A percentile compares a stretch with the other conserved stretches of the same genome.
Evolutionary conservation across 2,113 vertebrate species (phyloP).

Genomic region (Vulpes vulpes): DNA sequence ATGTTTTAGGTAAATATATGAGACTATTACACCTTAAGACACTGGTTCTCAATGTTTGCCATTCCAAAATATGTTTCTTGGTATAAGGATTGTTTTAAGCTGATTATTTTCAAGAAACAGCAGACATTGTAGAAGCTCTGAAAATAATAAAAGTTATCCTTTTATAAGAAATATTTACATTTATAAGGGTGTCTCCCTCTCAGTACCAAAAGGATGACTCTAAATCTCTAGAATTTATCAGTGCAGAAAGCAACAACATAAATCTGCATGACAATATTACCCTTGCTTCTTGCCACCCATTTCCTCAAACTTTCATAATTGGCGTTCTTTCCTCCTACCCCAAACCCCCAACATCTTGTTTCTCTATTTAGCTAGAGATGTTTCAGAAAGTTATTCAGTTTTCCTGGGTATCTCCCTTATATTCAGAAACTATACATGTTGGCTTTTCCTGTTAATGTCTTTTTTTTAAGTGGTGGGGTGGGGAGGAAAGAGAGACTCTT

Average conservation of each 20-base stretch:
- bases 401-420: neutral
- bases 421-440: neutral
- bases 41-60: neutral
- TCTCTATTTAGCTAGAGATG: neutral
- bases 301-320: neutral
- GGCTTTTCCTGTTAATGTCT: neutral
- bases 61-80: neutral
- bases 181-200: neutral
- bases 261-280: neutral
- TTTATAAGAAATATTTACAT: neutral
- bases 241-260: neutral
- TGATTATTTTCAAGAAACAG: neutral
- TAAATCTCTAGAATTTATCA: neutral
- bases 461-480: neutral
- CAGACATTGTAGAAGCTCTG: neutral
- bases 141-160: neutral
- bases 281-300: neutral
- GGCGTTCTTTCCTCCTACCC: neutral
- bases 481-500: neutral
- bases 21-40: neutral
- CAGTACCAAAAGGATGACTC: neutral
- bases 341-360: neutral
- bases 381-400: neutral
- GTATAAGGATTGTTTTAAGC: neutral
- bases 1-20: neutral